Percentiles rank a stretch among this genome's conserved stretches.
phyloP scores from a whole-genome alignment of 2,888 invertebrate species.

The Acanthosepion pharaonis region DNA sequence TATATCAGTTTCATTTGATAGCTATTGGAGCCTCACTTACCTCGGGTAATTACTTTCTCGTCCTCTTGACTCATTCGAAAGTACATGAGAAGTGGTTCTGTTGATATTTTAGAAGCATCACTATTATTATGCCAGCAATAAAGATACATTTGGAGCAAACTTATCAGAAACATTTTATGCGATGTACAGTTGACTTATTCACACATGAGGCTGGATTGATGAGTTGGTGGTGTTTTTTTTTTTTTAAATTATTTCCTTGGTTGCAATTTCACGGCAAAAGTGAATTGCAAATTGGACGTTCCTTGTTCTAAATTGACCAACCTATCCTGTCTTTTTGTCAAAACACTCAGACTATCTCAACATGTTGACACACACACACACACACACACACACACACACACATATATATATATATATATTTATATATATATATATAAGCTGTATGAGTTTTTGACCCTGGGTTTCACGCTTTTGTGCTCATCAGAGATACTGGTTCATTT shows the following conservation, averaged over 20 bases:
- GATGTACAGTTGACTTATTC: background rate
- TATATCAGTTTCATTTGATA: too few relatives aligned
- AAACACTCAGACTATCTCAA: background rate
- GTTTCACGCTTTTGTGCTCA: too few relatives aligned
- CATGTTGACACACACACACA: too few relatives aligned
- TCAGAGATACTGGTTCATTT: too few relatives aligned
- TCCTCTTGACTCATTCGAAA: too few relatives aligned
- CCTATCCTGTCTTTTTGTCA: background rate
- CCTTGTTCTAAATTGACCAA: background rate
- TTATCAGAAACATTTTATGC: background rate
- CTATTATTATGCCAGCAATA: background rate
- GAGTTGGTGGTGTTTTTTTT: background rate
- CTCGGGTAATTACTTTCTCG: too few relatives aligned
- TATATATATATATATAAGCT: background rate
- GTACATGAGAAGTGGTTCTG: background rate
- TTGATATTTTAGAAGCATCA: background rate
- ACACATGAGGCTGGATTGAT: background rate
- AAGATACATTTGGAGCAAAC: background rate
- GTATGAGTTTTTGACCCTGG: too few relatives aligned
- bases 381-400: too few relatives aligned
- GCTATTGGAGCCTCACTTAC: too few relatives aligned
- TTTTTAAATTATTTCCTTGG: background rate
- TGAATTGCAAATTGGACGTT: background rate
- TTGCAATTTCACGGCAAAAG: background rate
- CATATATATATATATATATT: background rate